Evolutionary conservation across 2,797 vertebrate genomes (phyloP).

Genomic region (Onychomys arenicola): DNA sequence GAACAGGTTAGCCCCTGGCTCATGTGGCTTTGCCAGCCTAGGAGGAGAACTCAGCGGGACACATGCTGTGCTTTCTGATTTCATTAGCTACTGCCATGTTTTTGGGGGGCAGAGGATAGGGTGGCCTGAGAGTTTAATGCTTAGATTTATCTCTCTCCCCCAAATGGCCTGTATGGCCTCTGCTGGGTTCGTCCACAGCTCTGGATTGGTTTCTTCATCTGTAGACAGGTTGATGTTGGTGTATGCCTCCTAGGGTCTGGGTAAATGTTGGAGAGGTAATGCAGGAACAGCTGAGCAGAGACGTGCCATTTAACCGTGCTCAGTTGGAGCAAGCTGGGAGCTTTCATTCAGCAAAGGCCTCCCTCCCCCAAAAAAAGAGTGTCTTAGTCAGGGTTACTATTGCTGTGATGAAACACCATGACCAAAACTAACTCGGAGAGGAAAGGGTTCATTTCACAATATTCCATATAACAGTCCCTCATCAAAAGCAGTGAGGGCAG

Average conservation of each 20-base stretch:
- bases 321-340: background rate
- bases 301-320: background rate
- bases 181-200: conserved; percentile 26
- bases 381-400: background rate
- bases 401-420: background rate
- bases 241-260: background rate
- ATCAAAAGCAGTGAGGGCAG: background rate
- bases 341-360: background rate
- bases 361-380: background rate
- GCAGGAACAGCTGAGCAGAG: background rate
- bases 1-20: background rate
- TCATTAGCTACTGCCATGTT: background rate
- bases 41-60: background rate
- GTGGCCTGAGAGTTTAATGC: background rate
- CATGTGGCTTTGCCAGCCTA: background rate
- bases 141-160: background rate
- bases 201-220: background rate
- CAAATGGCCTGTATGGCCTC: conserved; percentile 6
- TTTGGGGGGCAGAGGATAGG: background rate
- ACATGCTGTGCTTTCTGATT: conserved; percentile 1
- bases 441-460: background rate
- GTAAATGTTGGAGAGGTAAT: background rate
- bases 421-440: background rate
- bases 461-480: background rate
- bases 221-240: background rate